phyloP scores from a whole-genome alignment of 2,113 vertebrate genomes.

The Lucifuga dentata region DNA sequence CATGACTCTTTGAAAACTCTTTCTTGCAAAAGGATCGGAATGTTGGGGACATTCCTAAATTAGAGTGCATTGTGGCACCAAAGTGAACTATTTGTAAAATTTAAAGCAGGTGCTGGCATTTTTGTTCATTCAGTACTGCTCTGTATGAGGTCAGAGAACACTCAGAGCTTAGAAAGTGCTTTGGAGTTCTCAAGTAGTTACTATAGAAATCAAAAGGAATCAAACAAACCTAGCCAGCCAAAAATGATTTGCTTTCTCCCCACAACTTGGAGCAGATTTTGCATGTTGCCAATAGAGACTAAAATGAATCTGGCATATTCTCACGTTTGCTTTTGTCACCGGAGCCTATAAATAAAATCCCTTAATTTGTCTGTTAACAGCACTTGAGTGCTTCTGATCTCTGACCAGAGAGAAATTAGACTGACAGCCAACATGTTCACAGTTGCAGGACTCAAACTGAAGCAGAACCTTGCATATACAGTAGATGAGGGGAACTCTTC shows the following conservation, averaged over 20 bases:
- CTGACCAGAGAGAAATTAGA: not conserved
- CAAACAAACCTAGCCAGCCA: not conserved
- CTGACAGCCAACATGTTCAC: no score
- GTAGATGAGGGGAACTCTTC: no score
- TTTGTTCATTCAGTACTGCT: constrained; percentile 7
- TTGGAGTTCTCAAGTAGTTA: constrained; percentile 24
- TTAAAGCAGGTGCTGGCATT: constrained; percentile 25
- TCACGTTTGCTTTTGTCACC: not conserved
- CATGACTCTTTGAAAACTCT: constrained; percentile 10
- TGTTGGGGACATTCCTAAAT: constrained; percentile 47
- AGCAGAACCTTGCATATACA: no score
- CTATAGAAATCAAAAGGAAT: not conserved
- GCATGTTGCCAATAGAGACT: not conserved
- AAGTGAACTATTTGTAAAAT: constrained; percentile 38
- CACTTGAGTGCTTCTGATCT: constrained; percentile 12
- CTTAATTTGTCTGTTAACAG: constrained; percentile 20
- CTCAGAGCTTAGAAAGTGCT: not conserved
- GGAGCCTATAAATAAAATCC: not conserved
- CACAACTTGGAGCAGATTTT: not conserved
- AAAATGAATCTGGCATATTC: no score
- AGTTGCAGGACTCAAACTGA: no score
- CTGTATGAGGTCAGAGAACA: constrained; percentile 30
- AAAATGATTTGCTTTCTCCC: not conserved
- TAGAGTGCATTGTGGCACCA: constrained; percentile 20
- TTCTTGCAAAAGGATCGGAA: constrained; percentile 26